A percentile compares a stretch with the other conserved stretches of the same genome.
Evolutionary conservation across 2,797 vertebrate species (phyloP).

Genomic region (Merluccius polli): DNA sequence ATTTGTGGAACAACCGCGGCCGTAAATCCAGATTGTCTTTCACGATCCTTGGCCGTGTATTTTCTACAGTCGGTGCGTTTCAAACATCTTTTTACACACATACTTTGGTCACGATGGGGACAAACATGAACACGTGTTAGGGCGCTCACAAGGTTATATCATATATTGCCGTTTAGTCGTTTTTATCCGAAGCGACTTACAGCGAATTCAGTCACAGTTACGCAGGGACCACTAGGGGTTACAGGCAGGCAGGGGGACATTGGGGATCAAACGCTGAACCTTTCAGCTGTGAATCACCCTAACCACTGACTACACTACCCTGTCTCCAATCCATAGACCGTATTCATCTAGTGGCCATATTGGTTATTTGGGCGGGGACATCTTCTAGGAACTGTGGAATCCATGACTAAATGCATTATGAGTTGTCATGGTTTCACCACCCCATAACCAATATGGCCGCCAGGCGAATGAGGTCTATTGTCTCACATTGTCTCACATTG

Average conservation of each 20-base stretch:
- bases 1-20: neutral
- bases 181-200: no score
- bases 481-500: no score
- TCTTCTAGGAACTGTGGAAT: neutral
- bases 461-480: neutral
- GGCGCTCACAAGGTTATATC: no score
- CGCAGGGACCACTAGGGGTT: neutral
- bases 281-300: neutral
- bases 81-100: no score
- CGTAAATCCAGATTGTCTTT: neutral
- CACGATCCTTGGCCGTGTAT: neutral
- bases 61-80: neutral
- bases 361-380: neutral
- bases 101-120: no score
- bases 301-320: neutral
- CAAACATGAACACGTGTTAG: no score
- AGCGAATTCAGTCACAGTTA: no score
- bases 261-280: neutral
- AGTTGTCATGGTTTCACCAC: neutral
- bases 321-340: neutral
- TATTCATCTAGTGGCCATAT: neutral
- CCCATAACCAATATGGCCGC: neutral
- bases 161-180: no score
- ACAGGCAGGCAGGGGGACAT: no score
- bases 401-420: neutral